Evolutionary conservation across 1,140 invertebrate genomes (phyloP).

Genomic region (Habropoda laboriosa): DNA sequence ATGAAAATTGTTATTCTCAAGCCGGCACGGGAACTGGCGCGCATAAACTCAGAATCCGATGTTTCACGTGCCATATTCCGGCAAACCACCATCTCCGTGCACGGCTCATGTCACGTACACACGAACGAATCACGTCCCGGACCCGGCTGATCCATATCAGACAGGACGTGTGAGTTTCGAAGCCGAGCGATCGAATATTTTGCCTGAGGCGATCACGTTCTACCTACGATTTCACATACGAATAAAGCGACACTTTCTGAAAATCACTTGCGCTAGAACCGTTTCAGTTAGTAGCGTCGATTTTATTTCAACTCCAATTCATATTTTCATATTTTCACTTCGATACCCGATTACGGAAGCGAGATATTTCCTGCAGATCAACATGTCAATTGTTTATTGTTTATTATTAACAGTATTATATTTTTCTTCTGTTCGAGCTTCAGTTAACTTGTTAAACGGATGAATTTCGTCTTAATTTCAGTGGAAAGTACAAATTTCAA

Average conservation of each 20-base stretch:
- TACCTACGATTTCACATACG: slow-evolving; percentile 42
- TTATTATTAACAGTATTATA: no score
- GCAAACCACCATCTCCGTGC: slow-evolving; percentile 48
- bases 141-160: slow-evolving; percentile 51
- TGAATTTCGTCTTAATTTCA: no score
- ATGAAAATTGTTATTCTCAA: slow-evolving; percentile 79
- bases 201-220: slow-evolving; percentile 49
- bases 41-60: slow-evolving; percentile 78
- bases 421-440: no score
- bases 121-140: slow-evolving; percentile 42
- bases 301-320: no score
- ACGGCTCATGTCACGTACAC: slow-evolving; percentile 35
- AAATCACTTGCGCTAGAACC: slow-evolving; percentile 13
- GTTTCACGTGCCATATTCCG: slow-evolving; percentile 70
- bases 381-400: no score
- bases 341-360: no score
- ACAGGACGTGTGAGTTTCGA: slow-evolving; percentile 53
- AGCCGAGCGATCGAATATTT: slow-evolving; percentile 49
- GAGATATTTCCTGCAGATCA: no score
- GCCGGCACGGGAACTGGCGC: slow-evolving; percentile 66
- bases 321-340: no score
- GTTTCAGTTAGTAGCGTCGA: no score
- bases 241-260: slow-evolving; percentile 41
- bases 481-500: no score
- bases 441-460: no score